Evolutionary conservation across 2,888 invertebrate genomes (phyloP).

Genomic region (Corythucha ciliata): DNA sequence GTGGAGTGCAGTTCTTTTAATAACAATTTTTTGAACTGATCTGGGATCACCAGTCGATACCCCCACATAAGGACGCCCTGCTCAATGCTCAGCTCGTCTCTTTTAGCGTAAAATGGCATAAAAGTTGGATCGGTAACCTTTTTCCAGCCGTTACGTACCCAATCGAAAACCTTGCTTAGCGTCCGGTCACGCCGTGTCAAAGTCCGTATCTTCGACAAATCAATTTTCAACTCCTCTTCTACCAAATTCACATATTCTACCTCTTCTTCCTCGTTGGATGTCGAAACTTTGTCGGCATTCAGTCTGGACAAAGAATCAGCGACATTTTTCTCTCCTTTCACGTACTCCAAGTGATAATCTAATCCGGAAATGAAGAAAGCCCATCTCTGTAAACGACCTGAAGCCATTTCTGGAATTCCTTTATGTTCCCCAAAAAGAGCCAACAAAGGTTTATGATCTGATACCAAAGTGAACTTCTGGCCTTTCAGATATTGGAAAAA

Average conservation of each 20-base stretch:
- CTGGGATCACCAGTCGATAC: constrained; percentile 35
- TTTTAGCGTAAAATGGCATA: constrained; percentile 13
- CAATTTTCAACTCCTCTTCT: constrained; percentile 1
- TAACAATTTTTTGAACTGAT: constrained; percentile 24
- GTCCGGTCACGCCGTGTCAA: constrained; percentile 13
- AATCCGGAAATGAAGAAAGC: constrained; percentile 30
- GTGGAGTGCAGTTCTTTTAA: constrained; percentile 33
- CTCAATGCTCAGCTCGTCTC: constrained; percentile 18
- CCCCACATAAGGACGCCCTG: constrained; percentile 31
- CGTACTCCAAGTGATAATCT: constrained; percentile 31
- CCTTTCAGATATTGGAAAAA: constrained; percentile 40
- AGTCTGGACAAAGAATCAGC: constrained; percentile 8
- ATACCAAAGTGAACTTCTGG: constrained; percentile 35
- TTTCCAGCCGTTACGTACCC: constrained; percentile 15
- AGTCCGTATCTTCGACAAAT: constrained; percentile 15
- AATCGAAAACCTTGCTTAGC: constrained; percentile 15
- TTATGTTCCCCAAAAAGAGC: constrained; percentile 37
- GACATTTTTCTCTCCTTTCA: constrained; percentile 25
- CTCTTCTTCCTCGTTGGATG: not conserved
- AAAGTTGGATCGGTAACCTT: constrained; percentile 4
- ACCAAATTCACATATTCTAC: constrained; percentile 9
- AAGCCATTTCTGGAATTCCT: constrained; percentile 38
- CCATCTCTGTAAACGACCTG: constrained; percentile 38
- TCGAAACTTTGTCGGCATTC: not conserved
- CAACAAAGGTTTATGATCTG: constrained; percentile 39